Base-by-base conservation (phyloP, 1,140 invertebrate genomes). In the Bombus huntii region DNA sequence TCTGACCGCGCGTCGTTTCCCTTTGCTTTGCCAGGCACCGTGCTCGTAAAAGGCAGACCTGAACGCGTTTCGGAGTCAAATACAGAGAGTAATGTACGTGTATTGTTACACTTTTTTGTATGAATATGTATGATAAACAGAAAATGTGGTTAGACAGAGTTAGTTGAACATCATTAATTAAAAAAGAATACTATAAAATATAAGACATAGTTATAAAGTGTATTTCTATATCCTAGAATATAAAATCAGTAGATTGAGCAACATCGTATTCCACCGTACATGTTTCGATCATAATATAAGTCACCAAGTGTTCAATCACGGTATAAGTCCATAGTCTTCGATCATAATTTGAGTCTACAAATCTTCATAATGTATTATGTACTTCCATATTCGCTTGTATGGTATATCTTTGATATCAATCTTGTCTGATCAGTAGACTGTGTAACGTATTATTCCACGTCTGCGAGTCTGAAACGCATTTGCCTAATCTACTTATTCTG, bases 1-100 rank as follows among this genome's bases (percentile, higher is more conserved):
- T 2, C 68, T 57, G 66, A 59, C 37, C 28, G 70, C 65, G 68
- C 73, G 57, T 72, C 59, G 37, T 47, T 34, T 81, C 72, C 44
- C 68, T 83, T 66, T 73, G 47, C 59, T 72, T 83, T 66, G 47
- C 15, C 18, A 44, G n/a, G 47, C 13, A 73, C n/a, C n/a, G 72
- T 4, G 42, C 42, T 22, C 28, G 75, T 39, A 39, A 62, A 39
- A 25, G 25, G 2, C 74, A 59, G 28, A 22, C 13, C 28, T 47
- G 72, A 12, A 39, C 37, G 75, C 53, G 53, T 39, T 5, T 77
- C 39, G 5, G 34, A 2, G n/a, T 39, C 53, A 12, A 39, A 76
- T 62, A 53, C 9, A n/a, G 10, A 10, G 10, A 57, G 12, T 8
- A 18, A 2, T 44, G 15, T 12, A 66, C 0, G 62, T 4, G 0